Evolutionary conservation across 2,797 vertebrate genomes (phyloP).

Genomic region (Hapalemur alaotrensis): DNA sequence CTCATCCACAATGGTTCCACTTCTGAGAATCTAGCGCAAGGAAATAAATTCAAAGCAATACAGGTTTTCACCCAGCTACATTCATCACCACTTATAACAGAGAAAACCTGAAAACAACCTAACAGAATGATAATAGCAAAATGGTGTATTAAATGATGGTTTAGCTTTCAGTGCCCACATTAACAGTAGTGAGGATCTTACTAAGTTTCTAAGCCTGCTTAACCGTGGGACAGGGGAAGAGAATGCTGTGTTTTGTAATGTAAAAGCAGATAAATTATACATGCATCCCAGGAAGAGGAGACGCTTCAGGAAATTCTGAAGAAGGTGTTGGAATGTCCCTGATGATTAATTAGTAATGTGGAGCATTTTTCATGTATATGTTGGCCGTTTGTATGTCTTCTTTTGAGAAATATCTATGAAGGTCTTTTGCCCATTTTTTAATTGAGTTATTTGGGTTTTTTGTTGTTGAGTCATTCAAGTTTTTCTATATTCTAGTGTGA

Average conservation of each 20-base stretch:
- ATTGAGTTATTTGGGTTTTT: not conserved
- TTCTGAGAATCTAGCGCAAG: not conserved
- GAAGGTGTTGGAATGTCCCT: not conserved
- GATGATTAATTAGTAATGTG: not conserved
- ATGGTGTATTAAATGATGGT: not conserved
- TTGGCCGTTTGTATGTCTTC: not conserved
- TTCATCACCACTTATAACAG: not conserved
- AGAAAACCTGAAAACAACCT: not conserved
- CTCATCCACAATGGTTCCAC: not conserved
- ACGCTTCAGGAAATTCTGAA: not conserved
- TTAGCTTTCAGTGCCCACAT: not conserved
- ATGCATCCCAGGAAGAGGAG: not conserved
- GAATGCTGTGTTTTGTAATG: not conserved
- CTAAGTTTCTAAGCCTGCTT: not conserved
- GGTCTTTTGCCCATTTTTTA: not conserved
- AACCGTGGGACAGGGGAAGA: not conserved
- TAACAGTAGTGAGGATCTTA: too few species aligned
- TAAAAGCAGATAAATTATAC: not conserved
- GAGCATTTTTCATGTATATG: not conserved
- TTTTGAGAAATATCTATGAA: not conserved
- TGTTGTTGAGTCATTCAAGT: not conserved
- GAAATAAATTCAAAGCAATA: not conserved
- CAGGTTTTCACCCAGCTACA: not conserved
- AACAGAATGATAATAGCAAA: not conserved
- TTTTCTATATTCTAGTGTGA: not conserved